These are phyloP conservation scores for Arge pagana DNA, from an alignment of 2,888 invertebrate genomes.

Conservation along the genomic window DNA sequence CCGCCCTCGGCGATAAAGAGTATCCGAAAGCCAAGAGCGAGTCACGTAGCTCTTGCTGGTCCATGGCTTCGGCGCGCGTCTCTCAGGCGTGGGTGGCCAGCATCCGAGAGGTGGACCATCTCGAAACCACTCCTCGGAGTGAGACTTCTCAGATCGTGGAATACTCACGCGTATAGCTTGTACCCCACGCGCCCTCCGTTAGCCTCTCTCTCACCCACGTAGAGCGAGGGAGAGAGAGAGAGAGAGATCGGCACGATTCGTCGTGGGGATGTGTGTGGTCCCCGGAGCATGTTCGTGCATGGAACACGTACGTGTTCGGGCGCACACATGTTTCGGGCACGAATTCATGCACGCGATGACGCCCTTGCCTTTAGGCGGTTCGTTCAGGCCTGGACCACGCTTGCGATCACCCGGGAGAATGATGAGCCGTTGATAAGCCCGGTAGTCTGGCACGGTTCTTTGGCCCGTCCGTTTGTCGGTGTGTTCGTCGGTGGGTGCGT, in stretches of 20 bases:
- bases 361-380: no score
- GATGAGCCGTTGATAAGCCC: conserved; percentile 54
- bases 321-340: no score
- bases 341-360: no score
- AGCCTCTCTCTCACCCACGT: conserved; percentile 1
- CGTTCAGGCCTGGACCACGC: conserved; percentile 11
- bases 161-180: no score
- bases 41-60: background rate
- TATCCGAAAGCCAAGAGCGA: conserved; percentile 4
- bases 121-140: conserved; percentile 42
- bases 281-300: no score
- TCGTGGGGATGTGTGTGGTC: no score
- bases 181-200: no score
- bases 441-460: conserved; percentile 40
- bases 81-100: conserved; percentile 44
- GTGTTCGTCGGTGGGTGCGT: conserved; percentile 28
- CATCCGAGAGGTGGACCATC: conserved; percentile 46
- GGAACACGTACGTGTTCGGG: no score
- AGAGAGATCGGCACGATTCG: no score
- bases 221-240: background rate
- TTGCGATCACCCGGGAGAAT: conserved; percentile 37
- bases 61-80: conserved; percentile 11
- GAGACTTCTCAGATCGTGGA: no score
- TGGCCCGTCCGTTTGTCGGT: conserved; percentile 40
- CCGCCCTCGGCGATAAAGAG: conserved; percentile 17